Evolutionary conservation across 2,113 vertebrate genomes (phyloP), one percentile per base, ranked within the genome.

Genomic region (Ageneiosus marmoratus): DNA sequence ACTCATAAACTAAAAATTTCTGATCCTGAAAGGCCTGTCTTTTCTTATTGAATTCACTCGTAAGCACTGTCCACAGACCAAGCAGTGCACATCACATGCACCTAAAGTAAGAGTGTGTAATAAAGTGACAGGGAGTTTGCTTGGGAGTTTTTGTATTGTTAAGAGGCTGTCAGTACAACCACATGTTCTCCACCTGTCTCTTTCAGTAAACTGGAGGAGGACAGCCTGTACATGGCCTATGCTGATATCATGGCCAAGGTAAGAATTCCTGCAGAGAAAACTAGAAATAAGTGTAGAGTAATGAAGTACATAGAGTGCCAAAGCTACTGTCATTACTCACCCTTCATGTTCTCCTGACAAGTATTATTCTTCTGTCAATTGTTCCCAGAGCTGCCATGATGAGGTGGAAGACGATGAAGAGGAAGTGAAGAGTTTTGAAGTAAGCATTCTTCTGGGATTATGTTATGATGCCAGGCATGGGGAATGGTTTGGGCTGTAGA

Each of bases 221-320:
- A 99, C 90, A 94, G 93, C 83, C 95, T 99, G 60, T 99, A 99
- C 88, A 99, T 99, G 96, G 97, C 97, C 13, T 99, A 99, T 83
- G 97, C 97, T 90, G 97, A 97, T 88, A 98, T 99, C 89, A 99
- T 99, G 97, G 97, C 97, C 84, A 97, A 98, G 95, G 97, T 99
- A 93, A 53, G 60, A 60, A 32, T 5, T 6, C 34, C 46, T 1
- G 41, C 79, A 53, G 27, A 29, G 37, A 29, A 48, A 24, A 37
- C 32, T 9, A 10, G 37, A 46, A 46, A 12, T 24, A 44, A 2
- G 44, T 73, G 12, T 24, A 24, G 41, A 48, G 69, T 48, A 50
- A 32, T n/a, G 41, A 41, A 65, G 24, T 55, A 32, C 51, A 48
- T 8, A 3, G 41, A 51, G 27, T 11, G 9, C 48, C 72, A 50